Conservation (phyloP, 2,888 invertebrate species). For the Meteorus colon region DNA sequence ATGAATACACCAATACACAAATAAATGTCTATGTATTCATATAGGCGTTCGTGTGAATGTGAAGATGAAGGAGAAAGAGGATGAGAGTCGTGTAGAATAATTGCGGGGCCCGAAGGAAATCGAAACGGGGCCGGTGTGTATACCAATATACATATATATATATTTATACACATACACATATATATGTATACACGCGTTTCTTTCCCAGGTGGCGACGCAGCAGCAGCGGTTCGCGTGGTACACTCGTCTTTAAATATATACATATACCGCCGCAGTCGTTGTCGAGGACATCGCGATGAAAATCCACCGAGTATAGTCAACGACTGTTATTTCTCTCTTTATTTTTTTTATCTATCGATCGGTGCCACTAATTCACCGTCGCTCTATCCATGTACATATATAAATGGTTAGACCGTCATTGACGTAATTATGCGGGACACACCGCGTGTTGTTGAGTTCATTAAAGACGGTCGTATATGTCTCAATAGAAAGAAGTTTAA, state of each 20-base stretch:
- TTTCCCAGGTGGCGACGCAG: slow-evolving; percentile 11
- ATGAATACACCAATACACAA: not conserved
- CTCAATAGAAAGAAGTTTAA: slow-evolving; percentile 36
- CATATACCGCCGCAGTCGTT: not conserved
- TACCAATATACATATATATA: not conserved
- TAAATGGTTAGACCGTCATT: slow-evolving; percentile 28
- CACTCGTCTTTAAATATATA: slow-evolving; percentile 24
- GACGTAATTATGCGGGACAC: slow-evolving; percentile 43
- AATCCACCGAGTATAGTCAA: slow-evolving; percentile 1
- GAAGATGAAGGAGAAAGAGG: slow-evolving; percentile 37
- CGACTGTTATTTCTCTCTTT: slow-evolving; percentile 3
- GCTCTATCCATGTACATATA: not conserved
- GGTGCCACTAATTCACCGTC: slow-evolving; percentile 37
- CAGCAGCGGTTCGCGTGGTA: slow-evolving; percentile 10
- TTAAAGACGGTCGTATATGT: slow-evolving; percentile 39
- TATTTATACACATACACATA: not conserved
- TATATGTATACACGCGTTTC: not conserved
- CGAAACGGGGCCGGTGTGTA: slow-evolving; percentile 37
- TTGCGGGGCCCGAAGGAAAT: slow-evolving; percentile 45
- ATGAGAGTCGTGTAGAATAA: slow-evolving; percentile 48
- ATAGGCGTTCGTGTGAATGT: slow-evolving; percentile 16
- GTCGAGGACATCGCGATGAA: slow-evolving; percentile 10
- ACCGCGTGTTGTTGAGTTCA: slow-evolving; percentile 38
- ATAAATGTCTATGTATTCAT: slow-evolving; percentile 12
- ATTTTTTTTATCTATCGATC: slow-evolving; percentile 34